A percentile compares a stretch with the other conserved stretches of the same genome.
Conservation (phyloP, 2,113 vertebrate species). For the Axis porcinus region DNA sequence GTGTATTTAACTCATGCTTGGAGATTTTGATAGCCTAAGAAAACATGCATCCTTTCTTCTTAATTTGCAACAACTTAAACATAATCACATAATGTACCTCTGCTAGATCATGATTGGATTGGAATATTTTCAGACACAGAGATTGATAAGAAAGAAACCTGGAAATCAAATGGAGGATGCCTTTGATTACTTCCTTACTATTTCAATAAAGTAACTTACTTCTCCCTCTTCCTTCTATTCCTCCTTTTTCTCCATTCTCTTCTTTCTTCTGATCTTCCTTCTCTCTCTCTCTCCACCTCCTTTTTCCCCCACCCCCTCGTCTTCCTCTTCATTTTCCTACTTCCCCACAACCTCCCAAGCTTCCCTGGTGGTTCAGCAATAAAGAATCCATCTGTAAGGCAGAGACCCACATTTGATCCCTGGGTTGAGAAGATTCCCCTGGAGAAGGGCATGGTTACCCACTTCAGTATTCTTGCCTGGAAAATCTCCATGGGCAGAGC, state of each 20-base stretch:
- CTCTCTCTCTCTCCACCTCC: neutral
- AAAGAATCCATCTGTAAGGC: neutral
- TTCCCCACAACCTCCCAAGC: neutral
- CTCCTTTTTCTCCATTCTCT: neutral
- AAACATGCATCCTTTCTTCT: neutral
- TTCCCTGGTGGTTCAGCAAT: neutral
- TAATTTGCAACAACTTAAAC: neutral
- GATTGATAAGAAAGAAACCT: neutral
- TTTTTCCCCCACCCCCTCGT: fast-evolving
- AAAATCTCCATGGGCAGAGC: neutral
- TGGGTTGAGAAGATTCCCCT: neutral
- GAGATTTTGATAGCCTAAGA: neutral
- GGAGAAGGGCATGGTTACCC: neutral
- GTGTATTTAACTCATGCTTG: neutral
- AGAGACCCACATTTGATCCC: neutral
- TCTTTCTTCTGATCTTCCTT: neutral
- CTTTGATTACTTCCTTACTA: neutral
- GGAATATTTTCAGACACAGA: neutral
- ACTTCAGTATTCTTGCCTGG: neutral
- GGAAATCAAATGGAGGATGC: neutral
- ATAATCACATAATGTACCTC: neutral
- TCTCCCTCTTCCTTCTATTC: neutral
- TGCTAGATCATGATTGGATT: neutral
- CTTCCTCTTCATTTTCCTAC: neutral
- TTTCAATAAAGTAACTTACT: neutral